Percentiles rank a stretch among this genome's conserved stretches.
Evolutionary conservation across 2,113 vertebrate species (phyloP).

Genomic region (Crotophaga sulcirostris): DNA sequence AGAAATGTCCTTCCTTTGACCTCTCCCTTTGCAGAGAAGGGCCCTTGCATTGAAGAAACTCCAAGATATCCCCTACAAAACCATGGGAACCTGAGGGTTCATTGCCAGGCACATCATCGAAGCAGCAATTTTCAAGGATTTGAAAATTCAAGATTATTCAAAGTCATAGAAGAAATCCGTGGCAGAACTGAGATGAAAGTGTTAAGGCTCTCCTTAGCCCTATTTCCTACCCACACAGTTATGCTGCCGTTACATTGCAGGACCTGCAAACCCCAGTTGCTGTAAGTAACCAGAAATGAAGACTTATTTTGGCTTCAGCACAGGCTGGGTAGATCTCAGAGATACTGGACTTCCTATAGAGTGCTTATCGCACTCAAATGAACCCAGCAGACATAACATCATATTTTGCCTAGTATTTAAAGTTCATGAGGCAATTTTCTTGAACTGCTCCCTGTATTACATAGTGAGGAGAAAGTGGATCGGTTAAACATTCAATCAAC

Average conservation of each 20-base stretch:
- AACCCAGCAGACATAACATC: constrained; percentile 11
- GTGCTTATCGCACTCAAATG: neutral
- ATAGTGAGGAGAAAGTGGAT: neutral
- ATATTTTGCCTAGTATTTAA: constrained; percentile 21
- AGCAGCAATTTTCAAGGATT: neutral
- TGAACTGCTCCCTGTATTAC: neutral
- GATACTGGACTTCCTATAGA: neutral
- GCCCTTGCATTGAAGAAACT: neutral
- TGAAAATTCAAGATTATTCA: neutral
- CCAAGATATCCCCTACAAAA: neutral
- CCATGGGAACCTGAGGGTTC: neutral
- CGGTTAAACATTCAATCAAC: constrained; percentile 3
- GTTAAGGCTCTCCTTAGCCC: neutral
- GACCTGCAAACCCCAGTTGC: neutral
- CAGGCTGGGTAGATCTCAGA: neutral
- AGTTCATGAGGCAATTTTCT: constrained; percentile 32
- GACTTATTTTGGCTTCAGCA: constrained; percentile 17
- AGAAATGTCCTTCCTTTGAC: neutral
- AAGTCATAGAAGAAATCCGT: neutral
- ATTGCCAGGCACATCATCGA: neutral
- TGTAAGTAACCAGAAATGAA: neutral
- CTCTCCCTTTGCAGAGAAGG: neutral
- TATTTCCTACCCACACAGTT: neutral
- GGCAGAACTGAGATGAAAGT: neutral
- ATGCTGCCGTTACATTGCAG: neutral